Conservation (phyloP, 2,113 vertebrate species). For the Hoplias malabaricus region DNA sequence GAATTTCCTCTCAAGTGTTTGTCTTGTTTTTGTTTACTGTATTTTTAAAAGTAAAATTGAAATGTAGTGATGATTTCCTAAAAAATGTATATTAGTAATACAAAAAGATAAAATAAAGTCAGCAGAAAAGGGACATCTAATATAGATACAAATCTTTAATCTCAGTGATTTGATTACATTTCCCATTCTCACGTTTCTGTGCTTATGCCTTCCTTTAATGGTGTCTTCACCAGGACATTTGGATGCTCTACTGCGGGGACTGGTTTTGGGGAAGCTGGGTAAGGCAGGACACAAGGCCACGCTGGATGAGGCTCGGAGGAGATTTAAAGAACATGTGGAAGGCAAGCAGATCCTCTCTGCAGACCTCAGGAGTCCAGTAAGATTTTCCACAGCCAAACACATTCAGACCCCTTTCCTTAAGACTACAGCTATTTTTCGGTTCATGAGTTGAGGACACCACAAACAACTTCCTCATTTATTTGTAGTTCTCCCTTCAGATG, state of each 20-base stretch:
- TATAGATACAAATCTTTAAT: too few species aligned
- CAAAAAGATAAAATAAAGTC: too few species aligned
- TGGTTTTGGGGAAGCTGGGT: slow-evolving; percentile 93
- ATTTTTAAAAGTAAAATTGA: too few species aligned
- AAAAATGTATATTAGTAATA: too few species aligned
- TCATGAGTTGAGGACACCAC: neutral
- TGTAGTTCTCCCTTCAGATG: neutral
- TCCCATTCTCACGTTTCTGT: neutral
- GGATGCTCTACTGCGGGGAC: slow-evolving; percentile 87
- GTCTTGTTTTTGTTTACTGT: neutral
- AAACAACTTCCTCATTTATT: neutral
- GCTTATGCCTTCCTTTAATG: neutral
- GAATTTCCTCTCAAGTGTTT: neutral
- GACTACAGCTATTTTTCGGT: neutral
- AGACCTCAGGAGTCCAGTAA: slow-evolving; percentile 93
- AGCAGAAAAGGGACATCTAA: too few species aligned
- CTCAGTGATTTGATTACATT: neutral
- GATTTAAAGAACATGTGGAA: slow-evolving; percentile 95
- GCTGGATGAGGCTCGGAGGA: slow-evolving; percentile 89
- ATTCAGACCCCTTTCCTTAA: neutral
- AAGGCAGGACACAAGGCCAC: slow-evolving; percentile 96
- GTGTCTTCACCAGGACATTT: slow-evolving; percentile 80
- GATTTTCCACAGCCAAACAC: slow-evolving; percentile 42
- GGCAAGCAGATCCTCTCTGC: slow-evolving; percentile 86
- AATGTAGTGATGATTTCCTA: too few species aligned